phyloP scores from a whole-genome alignment of 1,140 invertebrate species.

The Dendroctonus ponderosae region DNA sequence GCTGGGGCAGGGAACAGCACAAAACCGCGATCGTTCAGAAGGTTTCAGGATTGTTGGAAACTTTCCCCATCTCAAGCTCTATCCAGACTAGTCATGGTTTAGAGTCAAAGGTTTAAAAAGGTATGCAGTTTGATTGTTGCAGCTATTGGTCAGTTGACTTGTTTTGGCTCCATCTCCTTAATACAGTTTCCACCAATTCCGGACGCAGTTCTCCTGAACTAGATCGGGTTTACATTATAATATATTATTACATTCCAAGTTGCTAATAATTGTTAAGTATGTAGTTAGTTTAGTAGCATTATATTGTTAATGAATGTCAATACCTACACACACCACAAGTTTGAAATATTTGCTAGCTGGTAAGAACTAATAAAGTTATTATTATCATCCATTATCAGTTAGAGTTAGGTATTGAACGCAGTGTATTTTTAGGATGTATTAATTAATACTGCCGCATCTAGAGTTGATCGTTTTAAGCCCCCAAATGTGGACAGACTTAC shows the following conservation, averaged over 20 bases:
- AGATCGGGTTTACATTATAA: neutral
- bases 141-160: neutral
- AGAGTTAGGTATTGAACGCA: too few species aligned
- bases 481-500: too few species aligned
- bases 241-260: conserved; percentile 8
- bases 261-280: conserved; percentile 2
- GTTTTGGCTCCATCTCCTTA: neutral
- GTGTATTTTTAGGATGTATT: too few species aligned
- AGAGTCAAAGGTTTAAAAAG: neutral
- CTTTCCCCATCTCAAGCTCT: neutral
- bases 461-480: too few species aligned
- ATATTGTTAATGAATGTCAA: conserved; percentile 9
- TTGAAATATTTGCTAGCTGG: too few species aligned
- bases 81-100: neutral
- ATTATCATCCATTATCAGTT: too few species aligned
- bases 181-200: neutral
- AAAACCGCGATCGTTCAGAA: conserved; percentile 12
- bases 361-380: too few species aligned
- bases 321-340: neutral
- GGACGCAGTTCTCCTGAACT: neutral
- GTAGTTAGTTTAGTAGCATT: neutral
- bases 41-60: neutral
- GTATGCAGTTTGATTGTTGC: neutral
- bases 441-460: too few species aligned
- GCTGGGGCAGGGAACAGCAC: conserved; percentile 36